Evolutionary conservation across 2,888 invertebrate genomes (phyloP).

Genomic region (Biston betularia): DNA sequence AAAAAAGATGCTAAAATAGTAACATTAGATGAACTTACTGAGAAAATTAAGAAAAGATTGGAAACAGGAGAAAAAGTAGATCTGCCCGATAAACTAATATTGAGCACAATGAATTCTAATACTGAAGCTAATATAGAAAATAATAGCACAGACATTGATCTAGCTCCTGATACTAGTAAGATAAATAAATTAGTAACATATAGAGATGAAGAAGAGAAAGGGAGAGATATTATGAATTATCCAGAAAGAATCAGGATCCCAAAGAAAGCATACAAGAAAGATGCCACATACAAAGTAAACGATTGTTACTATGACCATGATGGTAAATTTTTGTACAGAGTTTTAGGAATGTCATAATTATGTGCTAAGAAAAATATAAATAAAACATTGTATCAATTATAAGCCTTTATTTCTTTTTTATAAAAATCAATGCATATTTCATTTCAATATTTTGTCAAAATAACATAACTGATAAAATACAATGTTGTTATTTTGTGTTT

Average conservation of each 20-base stretch:
- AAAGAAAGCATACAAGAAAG: slow-evolving; percentile 86
- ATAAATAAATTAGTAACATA: slow-evolving; percentile 52
- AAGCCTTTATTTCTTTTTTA: slow-evolving; percentile 79
- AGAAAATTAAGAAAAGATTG: slow-evolving; percentile 66
- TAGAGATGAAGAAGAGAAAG: slow-evolving; percentile 55
- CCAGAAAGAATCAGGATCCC: slow-evolving; percentile 90
- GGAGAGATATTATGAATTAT: slow-evolving; percentile 69
- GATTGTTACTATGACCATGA: slow-evolving; percentile 94
- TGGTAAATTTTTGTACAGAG: slow-evolving; percentile 92
- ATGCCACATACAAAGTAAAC: slow-evolving; percentile 90
- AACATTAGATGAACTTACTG: slow-evolving; percentile 73
- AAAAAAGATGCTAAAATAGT: slow-evolving; percentile 56
- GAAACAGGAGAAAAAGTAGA: slow-evolving; percentile 66
- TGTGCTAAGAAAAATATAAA: slow-evolving; percentile 24
- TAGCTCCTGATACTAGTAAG: slow-evolving; percentile 48
- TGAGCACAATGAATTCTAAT: slow-evolving; percentile 54
- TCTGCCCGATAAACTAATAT: slow-evolving; percentile 69
- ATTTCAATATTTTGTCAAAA: slow-evolving; percentile 70
- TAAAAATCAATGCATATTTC: slow-evolving; percentile 79
- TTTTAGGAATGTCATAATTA: slow-evolving; percentile 87
- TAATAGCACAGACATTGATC: slow-evolving; percentile 58
- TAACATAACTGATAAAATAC: slow-evolving; percentile 65
- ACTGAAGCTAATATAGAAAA: slow-evolving; percentile 46
- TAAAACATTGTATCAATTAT: slow-evolving; percentile 60
- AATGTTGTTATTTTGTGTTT: slow-evolving; percentile 37